Base-by-base conservation (phyloP, 2,888 invertebrate genomes). In the Mesorhabditis belari region DNA sequence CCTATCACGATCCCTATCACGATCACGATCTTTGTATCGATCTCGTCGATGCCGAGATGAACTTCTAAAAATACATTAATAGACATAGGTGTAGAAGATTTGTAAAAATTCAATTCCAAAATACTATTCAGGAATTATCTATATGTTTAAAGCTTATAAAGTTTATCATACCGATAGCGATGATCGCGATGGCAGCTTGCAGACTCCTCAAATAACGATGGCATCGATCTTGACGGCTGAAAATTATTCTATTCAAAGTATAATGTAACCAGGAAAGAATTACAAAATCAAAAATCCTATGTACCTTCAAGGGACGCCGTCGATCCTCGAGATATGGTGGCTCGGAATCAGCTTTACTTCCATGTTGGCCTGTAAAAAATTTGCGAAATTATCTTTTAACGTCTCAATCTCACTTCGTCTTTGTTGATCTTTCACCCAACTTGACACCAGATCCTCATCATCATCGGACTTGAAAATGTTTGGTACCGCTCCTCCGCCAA, bases 151-250 rank as follows among this genome's bases (percentile, higher is more conserved):
- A 17, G 17, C 28, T 35, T 35, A 50, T 50, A 28, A 25, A 58
- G 29, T 25, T 35, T 4, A 49, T 3, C 24, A 23, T 29, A 60
- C 58, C 52, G 52, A 12, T 66, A 67, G 25, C 65, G 60, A 53
- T 68, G 67, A 49, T 68, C 73, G 28, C 63, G 53, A 55, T 70
- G 67, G 21, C 69, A 65, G 2, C 65, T 67, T 19, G 66, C 56
- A 3, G 69, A 64, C 29, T 73, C 76, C 44, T 70, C 75, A 56
- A 71, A 74, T n/a, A 77, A 58, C n/a, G 76, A 75, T 5, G 75
- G 76, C 9, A 75, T 71, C 4, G 74, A 74, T 24, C 74, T 71
- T 1, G 74, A 70, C 50, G 71, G 75, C 71, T 76, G 65, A 55
- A 74, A 60, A 23, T 12, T 9, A 44, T 17, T 12, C n/a, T n/a